Evolutionary conservation across 2,113 vertebrate species (phyloP).

Genomic region (Cyphomyrus discorhynchus): DNA sequence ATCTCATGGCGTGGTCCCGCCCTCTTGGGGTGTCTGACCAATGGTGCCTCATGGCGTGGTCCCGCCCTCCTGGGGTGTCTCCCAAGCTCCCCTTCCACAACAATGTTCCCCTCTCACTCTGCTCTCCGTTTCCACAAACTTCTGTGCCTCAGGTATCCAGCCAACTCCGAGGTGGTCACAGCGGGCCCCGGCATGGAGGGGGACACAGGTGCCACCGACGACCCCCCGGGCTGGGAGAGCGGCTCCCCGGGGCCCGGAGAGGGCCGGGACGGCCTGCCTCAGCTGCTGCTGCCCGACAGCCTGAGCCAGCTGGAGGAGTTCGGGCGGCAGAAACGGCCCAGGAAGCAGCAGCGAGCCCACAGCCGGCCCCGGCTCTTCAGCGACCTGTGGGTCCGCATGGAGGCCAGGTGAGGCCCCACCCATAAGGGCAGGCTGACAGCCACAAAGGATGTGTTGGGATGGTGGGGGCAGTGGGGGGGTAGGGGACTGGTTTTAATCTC

Average conservation of each 20-base stretch:
- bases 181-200: conserved; percentile 23
- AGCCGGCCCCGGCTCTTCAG: conserved; percentile 82
- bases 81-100: conserved; percentile 16
- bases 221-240: conserved; percentile 34
- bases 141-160: conserved; percentile 31
- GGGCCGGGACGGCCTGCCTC: conserved; percentile 69
- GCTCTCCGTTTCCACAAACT: neutral
- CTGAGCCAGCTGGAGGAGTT: conserved; percentile 97
- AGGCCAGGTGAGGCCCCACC: conserved; percentile 74
- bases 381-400: conserved; percentile 95
- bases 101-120: no score
- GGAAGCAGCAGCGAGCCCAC: conserved; percentile 74
- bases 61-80: no score
- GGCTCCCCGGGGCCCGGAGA: conserved; percentile 35
- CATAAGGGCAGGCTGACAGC: neutral
- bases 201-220: neutral
- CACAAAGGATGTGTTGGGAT: neutral
- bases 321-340: conserved; percentile 81
- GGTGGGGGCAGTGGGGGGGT: neutral
- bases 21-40: no score
- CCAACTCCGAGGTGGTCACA: conserved; percentile 26
- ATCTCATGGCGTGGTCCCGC: no score
- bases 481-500: neutral
- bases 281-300: conserved; percentile 86
- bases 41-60: neutral